Percentiles rank a stretch among this genome's conserved stretches.
phyloP scores from a whole-genome alignment of 2,113 vertebrate species.

The Sitta europaea region DNA sequence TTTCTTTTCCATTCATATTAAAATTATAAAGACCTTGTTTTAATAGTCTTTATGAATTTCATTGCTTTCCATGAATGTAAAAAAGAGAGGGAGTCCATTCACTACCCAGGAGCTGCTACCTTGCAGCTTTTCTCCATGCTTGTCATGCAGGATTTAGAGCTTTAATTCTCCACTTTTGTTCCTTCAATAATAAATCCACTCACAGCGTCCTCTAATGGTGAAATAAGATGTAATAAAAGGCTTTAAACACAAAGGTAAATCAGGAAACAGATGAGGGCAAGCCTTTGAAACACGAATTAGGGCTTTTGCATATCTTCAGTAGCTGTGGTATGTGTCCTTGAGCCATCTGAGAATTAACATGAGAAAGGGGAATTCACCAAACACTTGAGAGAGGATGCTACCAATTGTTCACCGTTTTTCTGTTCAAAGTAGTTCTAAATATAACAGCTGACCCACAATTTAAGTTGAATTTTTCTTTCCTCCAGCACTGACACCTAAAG shows the following conservation, averaged over 20 bases:
- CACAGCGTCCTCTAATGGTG: neutral
- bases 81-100: neutral
- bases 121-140: neutral
- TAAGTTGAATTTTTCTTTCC: neutral
- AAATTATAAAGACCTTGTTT: neutral
- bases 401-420: neutral
- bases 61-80: neutral
- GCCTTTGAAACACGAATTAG: neutral
- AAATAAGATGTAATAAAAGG: neutral
- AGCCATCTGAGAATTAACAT: neutral
- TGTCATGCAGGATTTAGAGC: neutral
- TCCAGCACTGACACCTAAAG: neutral
- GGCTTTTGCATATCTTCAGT: neutral
- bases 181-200: neutral
- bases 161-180: neutral
- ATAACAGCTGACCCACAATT: neutral
- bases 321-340: neutral
- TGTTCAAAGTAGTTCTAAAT: neutral
- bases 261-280: neutral
- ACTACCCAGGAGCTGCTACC: neutral
- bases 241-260: neutral
- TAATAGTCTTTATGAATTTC: neutral
- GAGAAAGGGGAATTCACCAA: neutral
- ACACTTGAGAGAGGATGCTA: neutral
- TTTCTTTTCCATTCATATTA: neutral